These are phyloP conservation scores for Coronaproctus castanopsis DNA, from an alignment of 2,888 invertebrate genomes.

Conservation along the genomic window DNA sequence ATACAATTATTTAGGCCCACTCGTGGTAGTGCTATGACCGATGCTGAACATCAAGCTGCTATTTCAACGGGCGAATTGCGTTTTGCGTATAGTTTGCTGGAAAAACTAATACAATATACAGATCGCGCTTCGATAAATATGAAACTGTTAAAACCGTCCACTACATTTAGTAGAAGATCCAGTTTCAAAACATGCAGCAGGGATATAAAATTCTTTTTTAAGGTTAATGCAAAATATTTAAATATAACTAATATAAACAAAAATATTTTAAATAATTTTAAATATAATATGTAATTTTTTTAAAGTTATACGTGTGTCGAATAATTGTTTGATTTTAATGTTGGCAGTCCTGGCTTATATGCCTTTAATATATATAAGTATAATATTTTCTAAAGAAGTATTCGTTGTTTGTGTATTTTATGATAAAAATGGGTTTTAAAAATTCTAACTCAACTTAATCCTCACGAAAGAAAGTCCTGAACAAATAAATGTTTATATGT, in stretches of 20 bases:
- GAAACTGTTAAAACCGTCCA: conserved; percentile 81
- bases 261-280: conserved; percentile 21
- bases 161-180: conserved; percentile 78
- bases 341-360: too few species aligned
- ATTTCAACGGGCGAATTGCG: conserved; percentile 34
- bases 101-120: conserved; percentile 88
- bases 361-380: too few species aligned
- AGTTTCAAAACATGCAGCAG: conserved; percentile 86
- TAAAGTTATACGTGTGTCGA: neutral
- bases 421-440: too few species aligned
- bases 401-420: too few species aligned
- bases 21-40: conserved; percentile 40
- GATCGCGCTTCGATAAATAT: conserved; percentile 94
- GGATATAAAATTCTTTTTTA: conserved; percentile 98
- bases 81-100: conserved; percentile 90
- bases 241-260: conserved; percentile 3
- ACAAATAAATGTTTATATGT: too few species aligned
- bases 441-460: too few species aligned
- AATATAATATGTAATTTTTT: neutral
- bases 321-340: neutral
- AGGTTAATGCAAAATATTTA: conserved; percentile 36
- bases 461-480: too few species aligned
- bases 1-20: conserved; percentile 39
- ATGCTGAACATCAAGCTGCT: conserved; percentile 54
- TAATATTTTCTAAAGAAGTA: too few species aligned